These are phyloP conservation scores for Enteromius unitaeniatus DNA, from an alignment of 2,797 vertebrate species.

Conservation along the genomic window DNA sequence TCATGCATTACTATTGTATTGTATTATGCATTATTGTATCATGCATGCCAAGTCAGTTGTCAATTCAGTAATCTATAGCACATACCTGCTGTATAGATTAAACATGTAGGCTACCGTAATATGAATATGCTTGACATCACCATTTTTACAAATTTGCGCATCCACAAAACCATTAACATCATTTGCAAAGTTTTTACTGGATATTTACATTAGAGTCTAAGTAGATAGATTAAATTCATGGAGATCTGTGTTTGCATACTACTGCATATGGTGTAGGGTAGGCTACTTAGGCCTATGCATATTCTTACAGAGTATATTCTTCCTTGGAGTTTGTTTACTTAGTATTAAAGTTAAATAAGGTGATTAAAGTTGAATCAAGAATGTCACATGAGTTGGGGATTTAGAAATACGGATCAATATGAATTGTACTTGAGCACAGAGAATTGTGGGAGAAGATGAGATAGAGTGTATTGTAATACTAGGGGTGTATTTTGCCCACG, in stretches of 20 bases:
- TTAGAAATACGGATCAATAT: slow-evolving; percentile 11
- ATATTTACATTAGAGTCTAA: neutral
- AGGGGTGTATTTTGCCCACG: neutral
- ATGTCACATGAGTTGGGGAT: neutral
- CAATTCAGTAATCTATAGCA: too few relatives aligned
- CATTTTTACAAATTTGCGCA: neutral
- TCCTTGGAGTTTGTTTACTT: neutral
- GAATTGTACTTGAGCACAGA: slow-evolving; percentile 14
- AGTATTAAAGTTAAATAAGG: neutral
- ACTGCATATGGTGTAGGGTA: too few relatives aligned
- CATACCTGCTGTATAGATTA: neutral
- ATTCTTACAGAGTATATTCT: neutral
- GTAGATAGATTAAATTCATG: neutral
- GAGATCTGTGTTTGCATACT: neutral
- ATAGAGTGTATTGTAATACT: neutral
- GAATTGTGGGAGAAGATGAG: slow-evolving; percentile 9
- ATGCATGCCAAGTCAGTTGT: neutral
- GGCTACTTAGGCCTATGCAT: too few relatives aligned
- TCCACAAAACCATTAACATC: neutral
- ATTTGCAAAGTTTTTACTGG: neutral
- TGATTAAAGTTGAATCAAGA: neutral
- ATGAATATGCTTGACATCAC: neutral
- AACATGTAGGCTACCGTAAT: neutral
- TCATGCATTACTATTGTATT: neutral
- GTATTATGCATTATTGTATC: neutral